Conservation (phyloP, 2,113 vertebrate species). For the Sylvilagus bachmani region DNA sequence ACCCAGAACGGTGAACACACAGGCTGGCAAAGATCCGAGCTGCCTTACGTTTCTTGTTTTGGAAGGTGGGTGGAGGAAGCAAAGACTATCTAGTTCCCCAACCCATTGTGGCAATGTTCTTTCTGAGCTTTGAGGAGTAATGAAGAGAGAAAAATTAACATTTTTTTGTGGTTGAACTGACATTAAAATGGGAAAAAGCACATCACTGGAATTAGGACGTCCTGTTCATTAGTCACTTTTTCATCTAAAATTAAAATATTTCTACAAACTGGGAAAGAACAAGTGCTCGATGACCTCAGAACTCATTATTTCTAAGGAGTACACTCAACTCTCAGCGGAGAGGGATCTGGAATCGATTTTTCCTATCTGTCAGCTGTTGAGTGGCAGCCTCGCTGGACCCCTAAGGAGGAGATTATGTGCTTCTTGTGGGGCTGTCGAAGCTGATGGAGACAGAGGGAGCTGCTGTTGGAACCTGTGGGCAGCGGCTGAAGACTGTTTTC, state of each 20-base stretch:
- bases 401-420: slow-evolving; percentile 9
- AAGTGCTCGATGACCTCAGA: slow-evolving; percentile 76
- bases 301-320: slow-evolving; percentile 77
- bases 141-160: slow-evolving; percentile 74
- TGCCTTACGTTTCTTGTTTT: slow-evolving; percentile 27
- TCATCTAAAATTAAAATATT: slow-evolving; percentile 76
- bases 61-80: background rate
- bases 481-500: slow-evolving; percentile 57
- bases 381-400: background rate
- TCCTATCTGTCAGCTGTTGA: slow-evolving; percentile 63
- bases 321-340: slow-evolving; percentile 69
- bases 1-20: background rate
- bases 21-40: background rate
- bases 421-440: fast-evolving
- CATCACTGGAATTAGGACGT: slow-evolving; percentile 75
- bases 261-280: slow-evolving; percentile 77
- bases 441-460: background rate
- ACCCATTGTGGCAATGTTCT: slow-evolving; percentile 47
- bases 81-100: background rate
- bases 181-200: slow-evolving; percentile 74
- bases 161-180: slow-evolving; percentile 73
- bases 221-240: slow-evolving; percentile 77
- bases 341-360: slow-evolving; percentile 81
- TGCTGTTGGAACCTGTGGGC: background rate
- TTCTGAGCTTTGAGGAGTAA: slow-evolving; percentile 58